Evolutionary conservation across 2,797 vertebrate genomes (phyloP).

Genomic region (Nannoperca australis): DNA sequence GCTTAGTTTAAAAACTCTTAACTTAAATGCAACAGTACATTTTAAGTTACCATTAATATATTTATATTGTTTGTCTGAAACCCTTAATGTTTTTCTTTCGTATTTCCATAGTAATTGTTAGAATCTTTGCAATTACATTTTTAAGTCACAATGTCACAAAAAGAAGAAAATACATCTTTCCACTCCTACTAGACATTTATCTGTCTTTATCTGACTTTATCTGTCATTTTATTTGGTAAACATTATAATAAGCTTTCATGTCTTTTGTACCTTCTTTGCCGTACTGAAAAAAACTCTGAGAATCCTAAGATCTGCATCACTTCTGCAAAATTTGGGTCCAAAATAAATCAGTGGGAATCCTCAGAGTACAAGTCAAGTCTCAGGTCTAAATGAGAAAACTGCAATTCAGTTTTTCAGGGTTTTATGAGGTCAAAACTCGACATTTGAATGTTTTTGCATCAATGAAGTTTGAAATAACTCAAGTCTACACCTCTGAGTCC

Average conservation of each 20-base stretch:
- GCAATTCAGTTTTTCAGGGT: not conserved
- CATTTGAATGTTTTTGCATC: not conserved
- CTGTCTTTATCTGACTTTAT: not conserved
- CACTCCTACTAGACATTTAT: not conserved
- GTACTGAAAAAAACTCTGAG: too few relatives aligned
- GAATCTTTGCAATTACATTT: too few relatives aligned
- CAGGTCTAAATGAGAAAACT: not conserved
- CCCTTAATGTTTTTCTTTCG: too few relatives aligned
- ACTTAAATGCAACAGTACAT: not conserved
- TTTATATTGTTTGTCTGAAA: too few relatives aligned
- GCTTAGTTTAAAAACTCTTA: not conserved
- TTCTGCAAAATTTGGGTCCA: too few relatives aligned
- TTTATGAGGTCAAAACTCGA: not conserved
- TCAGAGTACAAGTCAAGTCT: not conserved
- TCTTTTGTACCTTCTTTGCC: not conserved
- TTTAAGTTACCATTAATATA: too few relatives aligned
- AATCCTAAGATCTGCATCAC: too few relatives aligned
- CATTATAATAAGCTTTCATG: not conserved
- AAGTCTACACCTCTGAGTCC: too few relatives aligned
- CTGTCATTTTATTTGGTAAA: not conserved
- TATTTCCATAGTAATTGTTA: too few relatives aligned
- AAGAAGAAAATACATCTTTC: not conserved
- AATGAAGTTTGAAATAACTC: not conserved
- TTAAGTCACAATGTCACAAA: not conserved
- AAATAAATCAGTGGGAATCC: not conserved